phyloP scores from a whole-genome alignment of 2,888 invertebrate genomes.

The Prosapia bicincta region DNA sequence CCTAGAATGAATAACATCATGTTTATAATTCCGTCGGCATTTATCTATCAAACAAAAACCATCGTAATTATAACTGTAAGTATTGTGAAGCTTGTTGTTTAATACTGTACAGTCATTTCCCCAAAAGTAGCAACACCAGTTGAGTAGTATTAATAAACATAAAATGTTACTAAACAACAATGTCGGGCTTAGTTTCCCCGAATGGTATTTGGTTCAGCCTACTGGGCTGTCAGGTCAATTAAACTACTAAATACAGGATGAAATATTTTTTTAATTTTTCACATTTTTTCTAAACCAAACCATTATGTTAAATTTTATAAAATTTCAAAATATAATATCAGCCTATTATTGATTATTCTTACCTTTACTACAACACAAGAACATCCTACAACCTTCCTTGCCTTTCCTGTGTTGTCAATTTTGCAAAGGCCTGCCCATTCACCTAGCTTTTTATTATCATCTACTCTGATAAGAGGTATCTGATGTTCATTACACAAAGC shows the following conservation, averaged over 20 bases:
- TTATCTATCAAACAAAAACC: too few species aligned
- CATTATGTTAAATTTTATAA: not conserved
- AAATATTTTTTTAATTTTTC: constrained; percentile 8
- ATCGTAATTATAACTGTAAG: too few species aligned
- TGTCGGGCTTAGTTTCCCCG: too few species aligned
- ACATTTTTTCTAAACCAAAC: not conserved
- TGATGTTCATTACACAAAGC: constrained; percentile 98
- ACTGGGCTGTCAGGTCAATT: too few species aligned
- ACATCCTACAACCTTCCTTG: constrained; percentile 97
- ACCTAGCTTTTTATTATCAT: constrained; percentile 98
- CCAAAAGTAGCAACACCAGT: too few species aligned
- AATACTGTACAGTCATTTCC: too few species aligned
- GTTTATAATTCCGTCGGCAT: too few species aligned
- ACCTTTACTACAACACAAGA: constrained; percentile 95
- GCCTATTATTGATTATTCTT: not conserved
- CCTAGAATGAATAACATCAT: too few species aligned
- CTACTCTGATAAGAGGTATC: constrained; percentile 95
- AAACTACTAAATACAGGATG: constrained; percentile 26
- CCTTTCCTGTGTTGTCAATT: constrained; percentile 98
- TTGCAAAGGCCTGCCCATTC: constrained; percentile 99
- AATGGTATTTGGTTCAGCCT: too few species aligned
- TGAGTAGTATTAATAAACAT: too few species aligned
- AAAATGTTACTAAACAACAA: too few species aligned
- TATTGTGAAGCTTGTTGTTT: too few species aligned
- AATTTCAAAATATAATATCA: not conserved